Evolutionary conservation across 2,888 invertebrate species (phyloP), one percentile per base, ranked within the genome.

Genomic region (Pteria penguin): DNA sequence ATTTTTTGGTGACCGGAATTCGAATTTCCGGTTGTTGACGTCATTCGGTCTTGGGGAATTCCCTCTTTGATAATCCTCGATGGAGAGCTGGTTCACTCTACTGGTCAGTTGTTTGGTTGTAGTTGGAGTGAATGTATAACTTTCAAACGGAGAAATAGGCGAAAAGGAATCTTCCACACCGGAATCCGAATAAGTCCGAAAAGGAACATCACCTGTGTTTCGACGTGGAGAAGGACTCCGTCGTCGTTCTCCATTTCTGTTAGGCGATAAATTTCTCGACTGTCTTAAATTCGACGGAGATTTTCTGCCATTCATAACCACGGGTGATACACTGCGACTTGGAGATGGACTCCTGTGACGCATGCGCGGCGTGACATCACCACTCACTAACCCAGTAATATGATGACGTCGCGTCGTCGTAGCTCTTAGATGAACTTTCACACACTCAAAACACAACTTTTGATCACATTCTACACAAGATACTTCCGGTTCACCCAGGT

Each of bases 391-490:
- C 4, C 76, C 76, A 24, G 76, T 77, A 4, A 77, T 55, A 33
- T 77, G 76, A 27, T 77, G 76, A 24, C 76, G 57, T 24, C 63
- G 68, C 11, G 76, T 77, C 3, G 69, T 57, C 45, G 52, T 69
- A 4, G 76, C 26, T 11, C 61, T 55, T 14, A 77, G 32, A 54
- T 77, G 76, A 22, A 73, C 45, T 26, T 62, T 69, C 8, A 72
- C 73, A 61, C 76, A 77, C n/a, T 77, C 76, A 61, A 77, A 77
- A 52, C 76, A 77, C 18, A 77, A 52, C 26, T 69, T 77, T 32
- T 73, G 73, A 58, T 70, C 73, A 55, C 76, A 77, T 60, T 77
- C 76, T 2, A 77, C 45, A 33, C 76, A 77, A 4, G 65, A 52
- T 3, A 77, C 72, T 36, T 77, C 76, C 8, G 68, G 54, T 33